Conservation (phyloP, 1,140 invertebrate genomes). For the Lepidostoma basale region DNA sequence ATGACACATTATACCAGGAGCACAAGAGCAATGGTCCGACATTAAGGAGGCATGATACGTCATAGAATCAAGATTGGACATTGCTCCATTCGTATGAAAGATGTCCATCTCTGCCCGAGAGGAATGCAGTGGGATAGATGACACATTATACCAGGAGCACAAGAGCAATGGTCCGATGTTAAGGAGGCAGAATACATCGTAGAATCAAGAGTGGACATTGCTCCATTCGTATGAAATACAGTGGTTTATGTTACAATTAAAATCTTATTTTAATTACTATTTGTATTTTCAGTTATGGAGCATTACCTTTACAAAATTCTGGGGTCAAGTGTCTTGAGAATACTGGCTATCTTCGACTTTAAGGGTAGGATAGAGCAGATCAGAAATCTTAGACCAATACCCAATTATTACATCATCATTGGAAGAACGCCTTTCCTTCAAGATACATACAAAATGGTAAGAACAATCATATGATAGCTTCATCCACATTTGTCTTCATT, state of each 20-base stretch:
- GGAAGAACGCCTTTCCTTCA: constrained; percentile 51
- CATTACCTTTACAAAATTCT: constrained; percentile 68
- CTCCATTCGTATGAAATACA: background rate
- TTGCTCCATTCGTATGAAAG: too few relatives aligned
- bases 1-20: too few relatives aligned
- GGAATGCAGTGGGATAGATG: too few relatives aligned
- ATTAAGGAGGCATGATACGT: too few relatives aligned
- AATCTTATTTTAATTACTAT: constrained; percentile 11
- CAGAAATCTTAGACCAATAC: constrained; percentile 68
- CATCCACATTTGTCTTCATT: too few relatives aligned
- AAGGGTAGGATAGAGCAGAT: constrained; percentile 58
- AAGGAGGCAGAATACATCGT: too few relatives aligned
- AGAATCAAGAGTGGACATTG: too few relatives aligned
- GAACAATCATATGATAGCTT: background rate
- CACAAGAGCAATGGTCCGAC: too few relatives aligned
- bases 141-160: too few relatives aligned
- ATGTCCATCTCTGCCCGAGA: too few relatives aligned
- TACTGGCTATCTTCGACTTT: constrained; percentile 67
- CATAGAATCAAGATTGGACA: too few relatives aligned
- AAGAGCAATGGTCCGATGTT: too few relatives aligned
- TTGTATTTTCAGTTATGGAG: constrained; percentile 66
- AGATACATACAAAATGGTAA: constrained; percentile 55
- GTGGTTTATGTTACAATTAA: background rate
- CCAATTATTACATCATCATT: constrained; percentile 64
- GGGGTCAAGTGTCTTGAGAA: constrained; percentile 64